Evolutionary conservation across 1,140 invertebrate species (phyloP).

Genomic region (Drosophila insularis): DNA sequence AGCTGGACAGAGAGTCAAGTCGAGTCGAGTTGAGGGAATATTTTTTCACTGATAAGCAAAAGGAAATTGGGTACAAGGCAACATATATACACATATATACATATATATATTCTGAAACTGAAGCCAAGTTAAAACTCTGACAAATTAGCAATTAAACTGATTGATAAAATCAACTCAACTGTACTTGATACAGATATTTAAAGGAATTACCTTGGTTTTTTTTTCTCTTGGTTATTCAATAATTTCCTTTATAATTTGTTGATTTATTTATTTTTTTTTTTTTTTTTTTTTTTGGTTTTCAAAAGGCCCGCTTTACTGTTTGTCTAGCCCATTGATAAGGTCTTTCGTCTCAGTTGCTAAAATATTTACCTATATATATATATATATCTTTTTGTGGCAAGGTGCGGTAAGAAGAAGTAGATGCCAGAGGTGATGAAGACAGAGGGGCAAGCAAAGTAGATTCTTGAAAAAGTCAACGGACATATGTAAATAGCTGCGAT

Average conservation of each 20-base stretch:
- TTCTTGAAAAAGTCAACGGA: conserved; percentile 70
- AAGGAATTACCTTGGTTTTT: not conserved
- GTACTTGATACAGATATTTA: too few relatives aligned
- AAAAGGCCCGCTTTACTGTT: conserved; percentile 16
- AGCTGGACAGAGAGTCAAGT: conserved; percentile 62
- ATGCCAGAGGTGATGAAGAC: not conserved
- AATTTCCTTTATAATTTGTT: not conserved
- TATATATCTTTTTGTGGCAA: conserved; percentile 48
- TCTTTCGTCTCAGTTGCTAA: conserved; percentile 41
- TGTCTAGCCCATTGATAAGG: conserved; percentile 29
- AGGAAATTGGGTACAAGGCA: conserved; percentile 65
- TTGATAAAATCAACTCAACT: too few relatives aligned
- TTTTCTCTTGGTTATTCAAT: not conserved
- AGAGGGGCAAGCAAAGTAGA: conserved; percentile 1
- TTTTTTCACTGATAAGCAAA: conserved; percentile 52
- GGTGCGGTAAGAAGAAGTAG: conserved; percentile 26
- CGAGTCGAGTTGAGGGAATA: conserved; percentile 31
- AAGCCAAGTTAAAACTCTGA: not conserved
- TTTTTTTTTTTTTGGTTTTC: not conserved
- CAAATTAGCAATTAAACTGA: not conserved
- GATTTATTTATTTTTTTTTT: not conserved
- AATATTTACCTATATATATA: conserved; percentile 65
- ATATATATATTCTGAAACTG: not conserved
- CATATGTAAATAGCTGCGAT: conserved; percentile 75
- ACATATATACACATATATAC: not conserved